Evolutionary conservation across 2,797 vertebrate species (phyloP), one percentile per base, ranked within the genome.

Genomic region (Potorous gilbertii): DNA sequence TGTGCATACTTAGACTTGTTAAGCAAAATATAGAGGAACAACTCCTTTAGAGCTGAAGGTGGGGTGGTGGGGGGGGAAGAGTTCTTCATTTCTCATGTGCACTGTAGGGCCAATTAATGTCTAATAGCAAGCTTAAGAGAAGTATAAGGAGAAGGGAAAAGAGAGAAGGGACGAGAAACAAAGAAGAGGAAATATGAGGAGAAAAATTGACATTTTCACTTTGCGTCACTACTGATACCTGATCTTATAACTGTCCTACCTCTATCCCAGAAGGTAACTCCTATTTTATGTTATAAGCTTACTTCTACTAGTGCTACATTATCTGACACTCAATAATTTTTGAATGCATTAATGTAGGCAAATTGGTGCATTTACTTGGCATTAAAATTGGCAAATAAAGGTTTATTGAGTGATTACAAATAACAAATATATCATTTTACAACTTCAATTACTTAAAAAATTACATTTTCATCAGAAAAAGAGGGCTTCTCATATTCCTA

Each of bases 151-250:
- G 21, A 81, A 81, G 74, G 74, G 27, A 81, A 81, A 74, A 87
- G 21, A 87, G 40, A 87, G 40, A 66, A 66, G 5, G n/a, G n/a
- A 46, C 21, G 4, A 87, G 9, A 87, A 46, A 1, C 24, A 50
- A 27, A 27, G 40, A 87, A 27, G 21, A 46, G 9, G n/a, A 46
- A 46, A 27, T 10, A 21, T 27, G 21, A 27, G 16, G 21, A 46
- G 40, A 27, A 11, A 66, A 46, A 87, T 27, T 27, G 40, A 24
- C 66, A 27, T 21, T 81, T 81, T 81, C 21, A 87, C 6, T 0
- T 11, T 50, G 2, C 0, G 0, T 46, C 2, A 40, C 8, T 46
- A 46, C 8, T 46, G 18, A 40, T 40, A 40, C 13, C 4, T 40
- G 0, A 40, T 74, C 0, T 40, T 74, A 24, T 3, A 74, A 74